phyloP scores from a whole-genome alignment of 1,140 invertebrate genomes.

The Pseudoatta argentina region DNA sequence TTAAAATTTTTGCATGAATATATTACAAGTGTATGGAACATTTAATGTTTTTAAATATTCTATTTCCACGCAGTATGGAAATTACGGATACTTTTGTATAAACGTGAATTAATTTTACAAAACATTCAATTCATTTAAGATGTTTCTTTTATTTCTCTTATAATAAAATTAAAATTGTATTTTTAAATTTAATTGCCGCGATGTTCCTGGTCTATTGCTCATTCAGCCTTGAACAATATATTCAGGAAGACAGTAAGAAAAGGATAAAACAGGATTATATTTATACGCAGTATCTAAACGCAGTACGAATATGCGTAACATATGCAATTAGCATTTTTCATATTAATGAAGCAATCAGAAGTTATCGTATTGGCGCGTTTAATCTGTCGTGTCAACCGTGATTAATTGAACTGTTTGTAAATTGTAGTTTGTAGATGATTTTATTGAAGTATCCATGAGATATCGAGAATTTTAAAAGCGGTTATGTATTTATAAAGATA shows the following conservation, averaged over 20 bases:
- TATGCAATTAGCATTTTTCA: slow-evolving; percentile 27
- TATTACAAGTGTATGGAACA: background rate
- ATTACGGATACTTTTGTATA: background rate
- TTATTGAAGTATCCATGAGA: background rate
- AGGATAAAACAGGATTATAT: background rate
- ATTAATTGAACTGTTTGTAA: slow-evolving; percentile 30
- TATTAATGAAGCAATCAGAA: slow-evolving; percentile 59
- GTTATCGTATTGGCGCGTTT: background rate
- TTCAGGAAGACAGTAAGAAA: background rate
- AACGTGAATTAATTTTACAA: slow-evolving; percentile 12
- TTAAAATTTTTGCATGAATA: background rate
- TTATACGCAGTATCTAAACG: background rate
- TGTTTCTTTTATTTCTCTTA: background rate
- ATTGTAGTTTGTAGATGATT: slow-evolving; percentile 76
- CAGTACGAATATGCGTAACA: background rate
- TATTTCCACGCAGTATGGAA: background rate
- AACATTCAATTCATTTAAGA: background rate
- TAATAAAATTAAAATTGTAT: background rate
- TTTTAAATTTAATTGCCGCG: background rate
- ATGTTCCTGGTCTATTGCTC: background rate
- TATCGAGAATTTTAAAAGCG: background rate
- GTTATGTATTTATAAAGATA: background rate
- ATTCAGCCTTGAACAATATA: background rate
- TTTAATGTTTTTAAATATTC: background rate
- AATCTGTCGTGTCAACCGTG: slow-evolving; percentile 11